Evolutionary conservation across 2,797 vertebrate species (phyloP), one percentile per base, ranked within the genome.

Genomic region (Threskiornis aethiopicus): DNA sequence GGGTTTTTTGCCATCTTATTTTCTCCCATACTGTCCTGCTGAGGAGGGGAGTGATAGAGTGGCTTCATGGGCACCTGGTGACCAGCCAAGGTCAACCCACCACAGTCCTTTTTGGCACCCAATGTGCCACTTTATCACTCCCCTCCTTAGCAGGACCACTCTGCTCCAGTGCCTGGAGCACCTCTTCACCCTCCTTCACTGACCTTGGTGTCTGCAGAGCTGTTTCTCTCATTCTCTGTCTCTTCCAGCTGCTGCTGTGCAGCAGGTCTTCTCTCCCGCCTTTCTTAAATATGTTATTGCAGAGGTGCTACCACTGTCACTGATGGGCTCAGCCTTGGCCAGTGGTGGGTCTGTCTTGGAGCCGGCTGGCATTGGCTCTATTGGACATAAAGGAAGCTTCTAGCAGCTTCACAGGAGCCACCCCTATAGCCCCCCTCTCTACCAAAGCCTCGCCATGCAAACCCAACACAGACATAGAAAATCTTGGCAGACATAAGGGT

Each of bases 271-370:
- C 41, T 14, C 5, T 14, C 41, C 41, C 13, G 13, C 41, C 6
- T 10, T 39, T 37, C 13, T 67, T 57, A 39, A 29, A 19, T 37
- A 20, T 10, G 21, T 46, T 55, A 35, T 57, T 26, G 11, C 25
- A 57, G 42, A 65, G 31, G 25, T 0, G 2, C 25, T 85, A 19
- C 25, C 5, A 8, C 25, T 1, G 1, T 14, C 3, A 5, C 26
- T 44, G 57, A 21, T 58, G 16, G 42, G 31, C 35, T 58, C 1
- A 1, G 19, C 29, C 25, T 57, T 31, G 26, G 21, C 16, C 39
- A 37, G 44, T 1, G 5, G 22, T 1, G 6, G 33, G 49, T 35
- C 39, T 0, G 1, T 24, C 33, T 54, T 24, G 49, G 12, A 55
- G 49, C 33, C 0, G 3, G 12, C 13, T 79, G 77, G 10, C n/a